Evolutionary conservation across 2,888 invertebrate genomes (phyloP), one percentile per base, ranked within the genome.

Genomic region (Caenorhabditis plicata): DNA sequence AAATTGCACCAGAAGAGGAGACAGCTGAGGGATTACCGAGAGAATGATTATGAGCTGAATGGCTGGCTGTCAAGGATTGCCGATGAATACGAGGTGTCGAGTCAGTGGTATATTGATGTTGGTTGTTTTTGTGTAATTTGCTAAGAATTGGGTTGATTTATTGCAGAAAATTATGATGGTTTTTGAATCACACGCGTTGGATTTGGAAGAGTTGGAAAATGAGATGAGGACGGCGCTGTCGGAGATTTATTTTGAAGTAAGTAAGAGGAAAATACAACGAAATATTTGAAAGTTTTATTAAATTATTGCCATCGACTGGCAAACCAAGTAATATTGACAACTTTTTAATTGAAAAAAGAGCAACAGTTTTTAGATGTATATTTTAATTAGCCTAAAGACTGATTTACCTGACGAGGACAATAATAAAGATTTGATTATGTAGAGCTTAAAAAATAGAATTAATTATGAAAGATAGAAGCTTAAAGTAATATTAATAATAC

Each of bases 51-150:
- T 41, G 78, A 78, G 50, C 53, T 75, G 48, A 66, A 64, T 33
- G 65, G 78, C 1, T 78, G 78, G 78, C 51, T 78, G 35, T 74
- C 76, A 5, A 43, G 64, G 25, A 54, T 73, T 19, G 74, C 77
- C 1, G 74, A 73, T 36, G 61, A 64, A 26, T 74, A 74, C 45
- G 45, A 53, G 1, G 64, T 71, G 17, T 74, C 75, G 48, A 41
- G 71, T 71, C 45, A 72, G 62, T 68, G 68, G 74, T 74, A 76
- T 46, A 65, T 78, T 31, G 74, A 76, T 52, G 78, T 78, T 29
- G 56, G 71, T 61, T 8, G 15, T 38, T 48, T 40, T 36, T 27
- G n/a, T 5, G 15, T 9, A 4, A 32, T 17, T 11, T 32, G n/a
- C 32, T n/a, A 32, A 4, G 17, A 32, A 32, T 17, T 35, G 7